A percentile compares a stretch with the other conserved stretches of the same genome.
Conservation (phyloP, 2,888 invertebrate genomes). For the Calephelis perditalis region DNA sequence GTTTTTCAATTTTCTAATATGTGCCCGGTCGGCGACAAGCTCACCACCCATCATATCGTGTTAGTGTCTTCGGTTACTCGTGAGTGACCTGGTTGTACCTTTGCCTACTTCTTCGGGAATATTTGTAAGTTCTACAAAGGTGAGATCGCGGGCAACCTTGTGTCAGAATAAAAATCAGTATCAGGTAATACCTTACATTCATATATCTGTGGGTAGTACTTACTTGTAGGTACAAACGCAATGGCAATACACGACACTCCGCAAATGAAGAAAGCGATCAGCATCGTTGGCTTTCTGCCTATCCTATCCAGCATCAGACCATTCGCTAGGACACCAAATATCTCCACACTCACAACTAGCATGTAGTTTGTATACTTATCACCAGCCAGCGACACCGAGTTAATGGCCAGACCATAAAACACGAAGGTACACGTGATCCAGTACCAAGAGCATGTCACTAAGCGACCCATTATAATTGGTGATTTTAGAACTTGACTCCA, state of each 20-base stretch:
- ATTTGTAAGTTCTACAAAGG: too few relatives aligned
- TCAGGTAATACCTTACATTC: slow-evolving; percentile 30
- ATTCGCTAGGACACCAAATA: slow-evolving; percentile 83
- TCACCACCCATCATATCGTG: too few relatives aligned
- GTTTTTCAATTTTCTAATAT: too few relatives aligned
- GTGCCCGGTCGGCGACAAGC: too few relatives aligned
- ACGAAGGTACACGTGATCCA: slow-evolving; percentile 87
- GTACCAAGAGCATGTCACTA: slow-evolving; percentile 61
- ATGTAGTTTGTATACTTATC: slow-evolving; percentile 89
- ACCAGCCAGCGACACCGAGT: slow-evolving; percentile 85
- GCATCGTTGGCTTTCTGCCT: slow-evolving; percentile 80
- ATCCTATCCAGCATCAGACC: slow-evolving; percentile 80
- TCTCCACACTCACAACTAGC: slow-evolving; percentile 82
- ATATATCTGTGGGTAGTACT: slow-evolving; percentile 29
- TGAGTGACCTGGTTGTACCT: too few relatives aligned
- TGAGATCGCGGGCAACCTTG: background rate
- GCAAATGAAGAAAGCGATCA: slow-evolving; percentile 77
- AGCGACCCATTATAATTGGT: slow-evolving; percentile 58
- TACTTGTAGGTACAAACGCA: slow-evolving; percentile 70
- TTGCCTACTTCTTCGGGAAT: too few relatives aligned
- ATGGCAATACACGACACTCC: slow-evolving; percentile 73
- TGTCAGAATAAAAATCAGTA: too few relatives aligned
- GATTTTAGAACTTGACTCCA: slow-evolving; percentile 57
- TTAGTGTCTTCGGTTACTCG: too few relatives aligned
- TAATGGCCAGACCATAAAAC: slow-evolving; percentile 88